A percentile compares a stretch with the other conserved stretches of the same genome.
Evolutionary conservation across 2,888 invertebrate species (phyloP).

Genomic region (Brachyptera putata): DNA sequence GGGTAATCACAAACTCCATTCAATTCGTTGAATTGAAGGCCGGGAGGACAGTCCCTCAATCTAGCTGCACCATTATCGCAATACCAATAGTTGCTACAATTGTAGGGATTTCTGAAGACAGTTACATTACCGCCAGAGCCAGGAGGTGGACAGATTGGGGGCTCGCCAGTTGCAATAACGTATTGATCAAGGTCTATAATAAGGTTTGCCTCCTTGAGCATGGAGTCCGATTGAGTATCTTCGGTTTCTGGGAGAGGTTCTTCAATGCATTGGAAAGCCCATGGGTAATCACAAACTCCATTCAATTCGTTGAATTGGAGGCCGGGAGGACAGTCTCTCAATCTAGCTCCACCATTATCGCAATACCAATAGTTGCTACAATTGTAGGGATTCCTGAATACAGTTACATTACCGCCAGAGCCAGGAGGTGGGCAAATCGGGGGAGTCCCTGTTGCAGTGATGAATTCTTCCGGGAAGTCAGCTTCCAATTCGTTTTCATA

Average conservation of each 20-base stretch:
- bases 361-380: slow-evolving; percentile 21
- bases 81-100: slow-evolving; percentile 16
- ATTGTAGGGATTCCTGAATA: slow-evolving; percentile 13
- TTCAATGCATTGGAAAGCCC: slow-evolving; percentile 14
- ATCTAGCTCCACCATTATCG: not conserved
- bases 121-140: not conserved
- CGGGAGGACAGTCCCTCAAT: not conserved
- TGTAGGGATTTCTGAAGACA: not conserved
- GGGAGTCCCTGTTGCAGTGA: too few species aligned
- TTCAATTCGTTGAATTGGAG: slow-evolving; percentile 17
- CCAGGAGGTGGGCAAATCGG: slow-evolving; percentile 1
- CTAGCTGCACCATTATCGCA: slow-evolving; percentile 21
- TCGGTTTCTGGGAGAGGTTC: not conserved
- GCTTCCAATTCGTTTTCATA: too few species aligned
- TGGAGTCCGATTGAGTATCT: not conserved
- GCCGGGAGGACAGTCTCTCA: slow-evolving; percentile 5
- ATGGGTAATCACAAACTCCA: slow-evolving; percentile 15
- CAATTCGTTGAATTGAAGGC: not conserved
- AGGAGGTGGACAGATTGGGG: not conserved
- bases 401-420: not conserved
- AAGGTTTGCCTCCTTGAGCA: not conserved
- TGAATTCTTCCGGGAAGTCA: too few species aligned
- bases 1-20: not conserved
- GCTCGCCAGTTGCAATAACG: too few species aligned
- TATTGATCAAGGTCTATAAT: too few species aligned